These are phyloP conservation scores for Mellilla xanthometata DNA, from an alignment of 2,888 invertebrate genomes.

Conservation along the genomic window DNA sequence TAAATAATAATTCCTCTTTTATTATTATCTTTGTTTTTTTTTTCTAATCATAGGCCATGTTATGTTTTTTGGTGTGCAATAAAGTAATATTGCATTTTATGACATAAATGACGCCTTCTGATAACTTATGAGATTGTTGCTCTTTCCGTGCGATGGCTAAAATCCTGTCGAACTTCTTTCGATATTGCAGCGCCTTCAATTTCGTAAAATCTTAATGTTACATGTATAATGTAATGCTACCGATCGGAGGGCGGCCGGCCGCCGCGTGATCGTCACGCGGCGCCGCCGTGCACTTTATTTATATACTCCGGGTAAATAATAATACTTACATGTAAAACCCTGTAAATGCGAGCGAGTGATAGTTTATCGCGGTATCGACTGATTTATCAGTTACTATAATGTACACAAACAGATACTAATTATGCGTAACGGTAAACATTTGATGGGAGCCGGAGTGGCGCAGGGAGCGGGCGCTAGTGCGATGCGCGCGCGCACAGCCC, in stretches of 20 bases:
- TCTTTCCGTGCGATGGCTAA: too few species aligned
- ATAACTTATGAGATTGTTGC: too few species aligned
- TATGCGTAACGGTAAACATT: constrained; percentile 47
- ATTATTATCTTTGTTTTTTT: too few species aligned
- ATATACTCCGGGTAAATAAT: constrained; percentile 48
- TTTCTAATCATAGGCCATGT: too few species aligned
- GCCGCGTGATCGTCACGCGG: constrained; percentile 67
- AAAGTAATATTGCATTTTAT: too few species aligned
- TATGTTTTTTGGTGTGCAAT: too few species aligned
- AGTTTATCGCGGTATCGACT: constrained; percentile 53
- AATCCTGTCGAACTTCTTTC: constrained; percentile 20
- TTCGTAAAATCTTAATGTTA: constrained; percentile 35
- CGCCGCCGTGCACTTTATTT: constrained; percentile 58
- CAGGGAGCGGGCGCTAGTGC: constrained; percentile 38
- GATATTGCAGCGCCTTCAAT: constrained; percentile 29
- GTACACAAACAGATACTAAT: constrained; percentile 57
- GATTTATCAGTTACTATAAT: constrained; percentile 52
- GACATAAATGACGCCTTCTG: too few species aligned
- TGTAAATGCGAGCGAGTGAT: constrained; percentile 33
- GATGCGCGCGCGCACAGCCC: constrained; percentile 41
- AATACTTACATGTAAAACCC: constrained; percentile 47
- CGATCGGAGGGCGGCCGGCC: constrained; percentile 51
- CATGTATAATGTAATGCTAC: constrained; percentile 32
- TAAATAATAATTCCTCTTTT: too few species aligned
- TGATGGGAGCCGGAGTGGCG: constrained; percentile 58